phyloP scores from a whole-genome alignment of 2,113 vertebrate genomes.

The Cairina moschata region DNA sequence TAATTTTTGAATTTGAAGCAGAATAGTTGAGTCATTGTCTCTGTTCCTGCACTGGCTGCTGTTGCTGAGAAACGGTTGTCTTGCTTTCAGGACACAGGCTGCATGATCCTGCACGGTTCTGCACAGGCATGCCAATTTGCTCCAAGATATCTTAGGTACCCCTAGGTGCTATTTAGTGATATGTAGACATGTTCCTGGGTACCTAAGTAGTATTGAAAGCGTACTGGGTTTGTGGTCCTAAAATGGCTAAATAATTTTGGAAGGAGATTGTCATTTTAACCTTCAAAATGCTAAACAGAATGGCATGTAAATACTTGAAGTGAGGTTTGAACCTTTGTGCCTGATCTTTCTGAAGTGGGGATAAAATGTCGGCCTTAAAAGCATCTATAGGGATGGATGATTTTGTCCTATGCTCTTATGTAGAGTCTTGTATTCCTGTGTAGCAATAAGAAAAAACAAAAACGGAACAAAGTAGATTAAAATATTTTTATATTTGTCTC shows the following conservation, averaged over 20 bases:
- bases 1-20: not conserved
- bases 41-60: not conserved
- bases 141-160: not conserved
- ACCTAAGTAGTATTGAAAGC: not conserved
- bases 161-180: not conserved
- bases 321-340: not conserved
- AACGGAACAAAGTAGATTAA: not conserved
- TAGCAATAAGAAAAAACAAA: not conserved
- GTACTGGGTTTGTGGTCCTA: not conserved
- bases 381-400: not conserved
- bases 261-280: not conserved
- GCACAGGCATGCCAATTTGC: not conserved
- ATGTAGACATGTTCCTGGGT: not conserved
- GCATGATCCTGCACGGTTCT: not conserved
- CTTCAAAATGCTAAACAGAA: not conserved
- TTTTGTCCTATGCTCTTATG: not conserved
- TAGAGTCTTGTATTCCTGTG: not conserved
- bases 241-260: not conserved
- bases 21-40: not conserved
- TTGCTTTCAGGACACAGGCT: not conserved
- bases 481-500: not conserved
- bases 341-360: not conserved
- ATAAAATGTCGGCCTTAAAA: not conserved
- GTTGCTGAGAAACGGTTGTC: not conserved
- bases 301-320: not conserved